Conservation (phyloP, 2,797 vertebrate species). For the Ciconia nigra region DNA sequence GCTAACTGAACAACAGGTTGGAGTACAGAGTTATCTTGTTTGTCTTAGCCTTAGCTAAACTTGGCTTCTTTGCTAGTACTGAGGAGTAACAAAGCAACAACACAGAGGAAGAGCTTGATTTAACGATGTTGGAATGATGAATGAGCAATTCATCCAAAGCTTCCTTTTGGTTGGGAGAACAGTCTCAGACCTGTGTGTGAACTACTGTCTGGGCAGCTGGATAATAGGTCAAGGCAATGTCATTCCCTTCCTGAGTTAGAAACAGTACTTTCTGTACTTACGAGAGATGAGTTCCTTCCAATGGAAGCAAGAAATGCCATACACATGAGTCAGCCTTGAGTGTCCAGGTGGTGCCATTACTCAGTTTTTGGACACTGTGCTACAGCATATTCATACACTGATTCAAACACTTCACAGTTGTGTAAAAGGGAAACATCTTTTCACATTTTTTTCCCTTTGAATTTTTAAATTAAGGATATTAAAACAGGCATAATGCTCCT, state of each 20-base stretch:
- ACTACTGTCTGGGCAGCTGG: constrained; percentile 75
- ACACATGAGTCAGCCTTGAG: constrained; percentile 71
- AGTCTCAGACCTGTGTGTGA: constrained; percentile 77
- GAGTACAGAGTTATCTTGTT: constrained; percentile 78
- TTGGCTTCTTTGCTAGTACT: constrained; percentile 67
- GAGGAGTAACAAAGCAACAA: constrained; percentile 69
- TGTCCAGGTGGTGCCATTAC: constrained; percentile 76
- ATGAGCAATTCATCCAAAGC: constrained; percentile 76
- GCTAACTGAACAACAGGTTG: constrained; percentile 61
- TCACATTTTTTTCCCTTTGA: not conserved
- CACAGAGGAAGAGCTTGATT: constrained; percentile 73
- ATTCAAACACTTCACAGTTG: constrained; percentile 13
- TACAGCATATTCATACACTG: constrained; percentile 50
- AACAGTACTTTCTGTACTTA: constrained; percentile 76
- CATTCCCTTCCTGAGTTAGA: constrained; percentile 65
- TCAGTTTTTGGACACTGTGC: constrained; percentile 63
- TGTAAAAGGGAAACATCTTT: constrained; percentile 1
- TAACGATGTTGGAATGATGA: constrained; percentile 73
- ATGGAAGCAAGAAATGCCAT: constrained; percentile 65
- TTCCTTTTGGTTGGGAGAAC: constrained; percentile 73
- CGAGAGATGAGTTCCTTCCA: constrained; percentile 65
- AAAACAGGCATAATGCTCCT: not conserved
- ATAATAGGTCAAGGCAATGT: constrained; percentile 76
- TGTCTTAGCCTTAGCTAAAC: constrained; percentile 68
- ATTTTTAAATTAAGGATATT: not conserved